Evolutionary conservation across 1,140 invertebrate species (phyloP), one percentile per base, ranked within the genome.

Genomic region (Bombus breviceps): DNA sequence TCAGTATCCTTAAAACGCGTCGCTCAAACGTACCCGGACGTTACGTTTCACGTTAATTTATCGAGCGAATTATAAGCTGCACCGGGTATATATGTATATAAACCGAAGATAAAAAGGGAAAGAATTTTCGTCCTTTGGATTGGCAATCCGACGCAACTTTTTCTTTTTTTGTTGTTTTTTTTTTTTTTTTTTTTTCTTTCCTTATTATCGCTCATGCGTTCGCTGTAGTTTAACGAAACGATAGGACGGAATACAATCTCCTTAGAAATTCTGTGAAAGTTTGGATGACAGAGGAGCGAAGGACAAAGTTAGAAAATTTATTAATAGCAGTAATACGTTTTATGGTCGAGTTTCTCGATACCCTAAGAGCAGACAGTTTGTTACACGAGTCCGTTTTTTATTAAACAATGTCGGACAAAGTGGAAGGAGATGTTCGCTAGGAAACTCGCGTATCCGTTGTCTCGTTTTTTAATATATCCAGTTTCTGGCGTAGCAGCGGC

Each of bases 1-100:
- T 68, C 77, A 69, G 43, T 34, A 68, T 80, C 64, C 78, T 80
- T 80, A 80, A 80, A 80, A 80, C 64, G 78, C 37, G 64, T 80
- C 64, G 77, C 53, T n/a, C 34, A 13, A 39, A 62, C 34, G 75
- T 62, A 39, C 25, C 53, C 37, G 8, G 39, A 59, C 6, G 25
- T 53, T 25, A 32, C 57, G 28, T 77, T 15, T 15, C 75, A 41
- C 57, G 37, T 77, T 64, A 64, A 77, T 77, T 77, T 62, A 77
- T 77, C 75, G 75, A 41, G 8, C 57, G 28, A 32, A 41, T 77
- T 62, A 39, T 59, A 59, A 59, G 32, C 59, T 8, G 13, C 15
- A 1, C 15, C 15, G 5, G 6, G 1, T 9, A 1, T 34, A 18
- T 66, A 18, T 34, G 25, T 41, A 3, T 15, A 25, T 9, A 37